Percentiles rank a stretch among this genome's conserved stretches.
phyloP scores from a whole-genome alignment of 2,113 vertebrate genomes.

The Lates calcarifer region DNA sequence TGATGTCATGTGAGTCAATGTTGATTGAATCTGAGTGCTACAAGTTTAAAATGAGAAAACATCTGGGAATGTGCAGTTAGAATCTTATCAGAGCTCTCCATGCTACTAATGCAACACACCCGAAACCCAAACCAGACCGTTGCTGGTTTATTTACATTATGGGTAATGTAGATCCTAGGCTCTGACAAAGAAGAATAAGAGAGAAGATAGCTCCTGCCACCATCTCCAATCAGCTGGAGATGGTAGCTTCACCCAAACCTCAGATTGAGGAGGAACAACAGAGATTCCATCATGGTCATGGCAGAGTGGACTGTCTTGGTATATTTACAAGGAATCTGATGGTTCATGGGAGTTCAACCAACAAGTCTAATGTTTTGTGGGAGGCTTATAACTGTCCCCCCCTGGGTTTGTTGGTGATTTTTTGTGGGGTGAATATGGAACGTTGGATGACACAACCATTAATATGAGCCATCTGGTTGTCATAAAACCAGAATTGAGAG shows the following conservation, averaged over 20 bases:
- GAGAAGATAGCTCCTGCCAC: no score
- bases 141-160: not conserved
- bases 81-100: not conserved
- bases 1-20: not conserved
- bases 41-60: not conserved
- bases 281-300: no score
- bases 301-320: no score
- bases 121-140: not conserved
- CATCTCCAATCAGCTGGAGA: not conserved
- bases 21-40: not conserved
- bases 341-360: conserved; percentile 11
- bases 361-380: not conserved
- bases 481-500: not conserved
- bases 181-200: not conserved
- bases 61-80: not conserved
- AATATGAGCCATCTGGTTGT: not conserved
- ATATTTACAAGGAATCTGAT: not conserved
- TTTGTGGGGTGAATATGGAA: no score
- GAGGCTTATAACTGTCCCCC: conserved; percentile 1
- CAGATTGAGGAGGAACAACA: not conserved
- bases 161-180: not conserved
- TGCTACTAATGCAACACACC: no score
- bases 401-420: not conserved
- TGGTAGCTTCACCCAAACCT: not conserved
- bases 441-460: not conserved